Base-by-base conservation (phyloP, 1,140 invertebrate species). In the Drosophila chauvacae region DNA sequence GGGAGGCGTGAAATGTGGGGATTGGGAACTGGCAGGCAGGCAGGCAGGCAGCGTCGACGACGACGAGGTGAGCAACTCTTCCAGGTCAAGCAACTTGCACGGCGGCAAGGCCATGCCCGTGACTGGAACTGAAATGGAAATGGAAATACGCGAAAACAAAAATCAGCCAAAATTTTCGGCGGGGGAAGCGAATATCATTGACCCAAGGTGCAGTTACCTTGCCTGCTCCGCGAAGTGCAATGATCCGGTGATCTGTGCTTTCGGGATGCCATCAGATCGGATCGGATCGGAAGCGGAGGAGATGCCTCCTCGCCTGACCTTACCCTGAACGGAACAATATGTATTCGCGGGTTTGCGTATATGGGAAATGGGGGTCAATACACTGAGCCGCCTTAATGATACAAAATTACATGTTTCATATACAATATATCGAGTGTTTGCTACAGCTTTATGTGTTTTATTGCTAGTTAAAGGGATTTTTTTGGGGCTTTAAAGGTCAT, bases 201-300 rank as follows among this genome's bases (percentile, higher is more conserved):
- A 90, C 86, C 86, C 81, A 85, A 79, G 78, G 85, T 90, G 85
- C 85, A 90, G 64, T 90, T 90, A 90, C 85, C 85, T 90, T 90
- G 84, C 62, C 28, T 26, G 41, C 35, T 42, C 57, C 28, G 28
- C 3, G 4, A 53, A 68, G 84, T 85, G 69, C 84, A 77, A 84
- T 87, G 83, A 77, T 88, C 83, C 50, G 71, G 13, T 57, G 65
- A 73, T 61, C 50, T 18, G 47, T 41, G 48, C 60, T 13, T 42
- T 51, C 33, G 10, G 47, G 48, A 47, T 33, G 23, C 7, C 37
- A 51, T 64, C 37, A 59, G 65, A 69, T 18, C 33, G 33, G 26
- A 33, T 28, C 10, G 14, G 39, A 53, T 70, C 66, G 66, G 66
- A 70, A 70, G 20, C 48, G 63, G 20, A 35, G 80, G 42, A 48